Percentiles rank a stretch among this genome's conserved stretches.
Conservation (phyloP, 2,797 vertebrate genomes). For the Lagodon rhomboides region DNA sequence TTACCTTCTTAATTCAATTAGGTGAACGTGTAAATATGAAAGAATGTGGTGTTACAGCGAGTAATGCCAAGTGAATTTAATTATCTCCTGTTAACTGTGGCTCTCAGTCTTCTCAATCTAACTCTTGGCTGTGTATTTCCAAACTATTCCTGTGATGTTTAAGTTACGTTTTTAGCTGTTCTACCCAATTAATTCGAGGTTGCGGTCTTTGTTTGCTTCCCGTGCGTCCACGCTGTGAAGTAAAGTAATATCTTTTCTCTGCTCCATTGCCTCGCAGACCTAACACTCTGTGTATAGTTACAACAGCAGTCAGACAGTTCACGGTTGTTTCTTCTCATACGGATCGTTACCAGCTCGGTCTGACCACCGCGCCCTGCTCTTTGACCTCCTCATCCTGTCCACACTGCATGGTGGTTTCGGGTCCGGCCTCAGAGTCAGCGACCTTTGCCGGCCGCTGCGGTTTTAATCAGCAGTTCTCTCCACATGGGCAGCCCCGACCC, state of each 20-base stretch:
- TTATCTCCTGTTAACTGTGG: not conserved
- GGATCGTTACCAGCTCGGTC: constrained; percentile 46
- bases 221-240: not conserved
- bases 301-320: constrained; percentile 41
- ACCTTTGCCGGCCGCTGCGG: constrained; percentile 71
- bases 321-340: constrained; percentile 55
- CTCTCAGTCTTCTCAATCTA: not conserved
- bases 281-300: not conserved
- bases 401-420: constrained; percentile 61
- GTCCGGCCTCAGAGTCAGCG: constrained; percentile 61
- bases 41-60: not conserved
- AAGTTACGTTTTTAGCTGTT: not conserved
- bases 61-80: not conserved
- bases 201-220: not conserved
- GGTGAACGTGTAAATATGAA: not conserved
- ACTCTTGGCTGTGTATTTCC: not conserved
- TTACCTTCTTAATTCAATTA: not conserved
- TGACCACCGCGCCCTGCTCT: constrained; percentile 43
- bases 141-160: not conserved
- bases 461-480: constrained; percentile 81
- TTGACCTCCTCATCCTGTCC: constrained; percentile 64
- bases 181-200: not conserved
- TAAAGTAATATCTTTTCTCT: not conserved
- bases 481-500: constrained; percentile 52
- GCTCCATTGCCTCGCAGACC: constrained; percentile 3